A percentile compares a stretch with the other conserved stretches of the same genome.
Conservation (phyloP, 2,888 invertebrate species). For the Gasteruption jaculator region DNA sequence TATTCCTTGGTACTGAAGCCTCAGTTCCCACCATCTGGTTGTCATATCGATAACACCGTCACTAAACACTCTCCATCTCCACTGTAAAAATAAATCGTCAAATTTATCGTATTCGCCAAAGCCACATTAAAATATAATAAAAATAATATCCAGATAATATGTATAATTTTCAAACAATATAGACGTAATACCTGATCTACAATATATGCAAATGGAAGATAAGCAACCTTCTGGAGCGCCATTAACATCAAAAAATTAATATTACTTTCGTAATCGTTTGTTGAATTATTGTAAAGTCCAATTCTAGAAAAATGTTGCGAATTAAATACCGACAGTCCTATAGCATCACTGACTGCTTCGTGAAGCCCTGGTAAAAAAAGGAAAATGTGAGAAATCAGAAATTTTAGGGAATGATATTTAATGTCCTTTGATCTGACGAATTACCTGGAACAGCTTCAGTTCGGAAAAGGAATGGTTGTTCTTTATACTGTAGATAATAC, state of each 20-base stretch:
- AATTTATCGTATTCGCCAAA: conserved; percentile 8
- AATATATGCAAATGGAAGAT: conserved; percentile 75
- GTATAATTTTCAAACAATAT: neutral
- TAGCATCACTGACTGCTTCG: conserved; percentile 79
- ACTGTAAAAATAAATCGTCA: conserved; percentile 52
- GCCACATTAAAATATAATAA: no score
- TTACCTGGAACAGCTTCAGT: conserved; percentile 80
- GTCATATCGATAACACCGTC: conserved; percentile 71
- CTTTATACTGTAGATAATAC: conserved; percentile 74
- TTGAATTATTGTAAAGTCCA: conserved; percentile 65
- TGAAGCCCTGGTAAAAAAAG: conserved; percentile 65
- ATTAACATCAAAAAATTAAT: conserved; percentile 76
- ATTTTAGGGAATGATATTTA: conserved; percentile 3
- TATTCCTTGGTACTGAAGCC: conserved; percentile 69
- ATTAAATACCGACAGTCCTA: conserved; percentile 72
- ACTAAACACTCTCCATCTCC: conserved; percentile 77
- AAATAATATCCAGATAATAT: neutral
- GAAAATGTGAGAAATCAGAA: neutral
- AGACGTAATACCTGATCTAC: conserved; percentile 68
- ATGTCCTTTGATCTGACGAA: neutral
- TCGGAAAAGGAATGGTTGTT: conserved; percentile 71
- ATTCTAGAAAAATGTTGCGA: conserved; percentile 70
- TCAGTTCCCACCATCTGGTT: conserved; percentile 71
- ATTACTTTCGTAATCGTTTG: conserved; percentile 65
- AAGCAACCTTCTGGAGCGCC: conserved; percentile 74